phyloP scores from a whole-genome alignment of 2,113 vertebrate genomes.

The Grammomys dolichurus region DNA sequence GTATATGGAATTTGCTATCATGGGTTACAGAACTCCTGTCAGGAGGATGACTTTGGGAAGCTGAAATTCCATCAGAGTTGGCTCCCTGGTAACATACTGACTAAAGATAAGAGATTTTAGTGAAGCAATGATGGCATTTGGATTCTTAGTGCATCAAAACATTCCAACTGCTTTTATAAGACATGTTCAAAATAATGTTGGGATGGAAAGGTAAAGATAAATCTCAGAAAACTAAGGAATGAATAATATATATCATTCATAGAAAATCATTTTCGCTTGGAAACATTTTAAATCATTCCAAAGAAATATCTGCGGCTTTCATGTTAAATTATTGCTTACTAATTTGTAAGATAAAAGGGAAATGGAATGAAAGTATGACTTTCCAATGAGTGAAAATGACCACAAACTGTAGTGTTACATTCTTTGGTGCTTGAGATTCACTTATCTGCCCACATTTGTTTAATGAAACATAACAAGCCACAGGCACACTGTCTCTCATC shows the following conservation, averaged over 20 bases:
- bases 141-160: constrained; percentile 29
- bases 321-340: constrained; percentile 41
- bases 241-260: constrained; percentile 26
- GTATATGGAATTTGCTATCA: constrained; percentile 2
- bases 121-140: constrained; percentile 47
- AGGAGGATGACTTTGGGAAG: constrained; percentile 10
- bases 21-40: constrained; percentile 7
- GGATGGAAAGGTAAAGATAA: constrained; percentile 52
- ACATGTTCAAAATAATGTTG: constrained; percentile 4
- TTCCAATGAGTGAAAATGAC: constrained; percentile 49
- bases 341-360: constrained; percentile 55
- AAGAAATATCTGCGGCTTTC: constrained; percentile 18
- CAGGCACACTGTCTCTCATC: constrained; percentile 65
- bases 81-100: constrained; percentile 21
- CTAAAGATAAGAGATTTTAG: constrained; percentile 44
- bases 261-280: constrained; percentile 48
- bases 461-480: constrained; percentile 76
- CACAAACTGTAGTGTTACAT: constrained; percentile 51
- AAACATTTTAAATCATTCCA: constrained; percentile 62
- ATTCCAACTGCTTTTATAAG: constrained; percentile 54
- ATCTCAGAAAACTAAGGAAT: constrained; percentile 53
- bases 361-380: constrained; percentile 11
- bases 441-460: constrained; percentile 64
- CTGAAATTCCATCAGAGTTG: constrained; percentile 1
- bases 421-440: constrained; percentile 58